Evolutionary conservation across 2,113 vertebrate species (phyloP).

Genomic region (Platycercus adscitus): DNA sequence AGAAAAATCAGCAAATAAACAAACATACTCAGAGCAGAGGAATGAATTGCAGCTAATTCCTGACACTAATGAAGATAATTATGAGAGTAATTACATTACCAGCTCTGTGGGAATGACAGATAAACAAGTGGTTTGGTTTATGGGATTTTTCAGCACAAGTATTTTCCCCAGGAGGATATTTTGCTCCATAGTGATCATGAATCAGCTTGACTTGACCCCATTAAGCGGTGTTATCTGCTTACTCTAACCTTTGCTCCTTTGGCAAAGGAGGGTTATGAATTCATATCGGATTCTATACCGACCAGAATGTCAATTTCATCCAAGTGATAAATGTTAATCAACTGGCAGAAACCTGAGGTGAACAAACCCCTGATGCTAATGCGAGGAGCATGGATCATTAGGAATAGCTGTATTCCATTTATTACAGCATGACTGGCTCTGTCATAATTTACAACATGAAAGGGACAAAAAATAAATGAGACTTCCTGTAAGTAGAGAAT

Average conservation of each 20-base stretch:
- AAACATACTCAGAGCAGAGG: slow-evolving; percentile 84
- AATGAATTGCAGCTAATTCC: slow-evolving; percentile 93
- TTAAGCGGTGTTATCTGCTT: slow-evolving; percentile 74
- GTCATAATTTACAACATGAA: not conserved
- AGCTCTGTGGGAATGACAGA: slow-evolving; percentile 98
- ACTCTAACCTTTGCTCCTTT: slow-evolving; percentile 73
- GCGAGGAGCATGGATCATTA: not conserved
- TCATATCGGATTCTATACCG: slow-evolving; percentile 19
- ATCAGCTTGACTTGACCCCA: slow-evolving; percentile 80
- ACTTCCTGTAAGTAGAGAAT: not conserved
- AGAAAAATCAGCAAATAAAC: slow-evolving; percentile 80
- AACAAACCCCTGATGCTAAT: not conserved
- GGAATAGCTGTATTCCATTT: not conserved
- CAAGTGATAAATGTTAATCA: slow-evolving; percentile 63
- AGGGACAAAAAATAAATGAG: not conserved
- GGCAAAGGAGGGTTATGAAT: slow-evolving; percentile 57
- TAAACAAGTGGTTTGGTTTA: slow-evolving; percentile 95
- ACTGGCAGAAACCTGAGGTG: slow-evolving; percentile 27
- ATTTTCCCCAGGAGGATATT: slow-evolving; percentile 81
- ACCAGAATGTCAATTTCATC: slow-evolving; percentile 55
- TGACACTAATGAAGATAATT: slow-evolving; percentile 99
- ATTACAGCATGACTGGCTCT: not conserved
- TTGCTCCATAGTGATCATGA: slow-evolving; percentile 77
- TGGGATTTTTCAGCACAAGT: slow-evolving; percentile 84
- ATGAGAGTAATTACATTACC: slow-evolving; percentile 97